phyloP scores from a whole-genome alignment of 2,888 invertebrate species.

The Malthinus flaveolus region DNA sequence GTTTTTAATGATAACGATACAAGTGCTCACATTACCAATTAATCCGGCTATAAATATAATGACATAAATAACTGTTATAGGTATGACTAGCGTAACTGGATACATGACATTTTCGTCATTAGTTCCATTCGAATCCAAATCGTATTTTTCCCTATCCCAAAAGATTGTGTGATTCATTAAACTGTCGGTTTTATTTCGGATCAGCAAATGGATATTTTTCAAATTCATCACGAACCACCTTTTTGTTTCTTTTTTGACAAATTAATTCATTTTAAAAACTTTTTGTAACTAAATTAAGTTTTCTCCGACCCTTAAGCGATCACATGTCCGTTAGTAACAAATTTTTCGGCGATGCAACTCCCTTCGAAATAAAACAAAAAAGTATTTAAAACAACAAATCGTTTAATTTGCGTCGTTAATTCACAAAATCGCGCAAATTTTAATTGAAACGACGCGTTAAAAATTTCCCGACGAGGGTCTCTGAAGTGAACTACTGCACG shows the following conservation, averaged over 20 bases:
- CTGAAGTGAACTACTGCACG: neutral
- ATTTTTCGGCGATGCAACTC: too few relatives aligned
- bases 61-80: slow-evolving; percentile 75
- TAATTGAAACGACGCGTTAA: neutral
- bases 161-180: neutral
- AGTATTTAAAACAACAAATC: neutral
- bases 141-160: neutral
- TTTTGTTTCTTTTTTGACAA: neutral
- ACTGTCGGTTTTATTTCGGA: neutral
- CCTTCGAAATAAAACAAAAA: too few relatives aligned
- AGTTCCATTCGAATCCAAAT: slow-evolving; percentile 4
- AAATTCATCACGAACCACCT: neutral
- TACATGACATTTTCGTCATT: slow-evolving; percentile 14
- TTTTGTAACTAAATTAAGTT: neutral
- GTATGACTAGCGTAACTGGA: slow-evolving; percentile 59
- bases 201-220: neutral
- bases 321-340: too few relatives aligned
- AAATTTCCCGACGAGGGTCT: neutral
- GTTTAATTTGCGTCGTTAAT: neutral
- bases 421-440: neutral
- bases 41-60: slow-evolving; percentile 80
- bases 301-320: too few relatives aligned
- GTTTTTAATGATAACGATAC: slow-evolving; percentile 80
- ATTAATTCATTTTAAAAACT: neutral
- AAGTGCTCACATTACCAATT: slow-evolving; percentile 81